These are phyloP conservation scores for Dryas iulia DNA, from an alignment of 1,140 invertebrate genomes.

Conservation along the genomic window DNA sequence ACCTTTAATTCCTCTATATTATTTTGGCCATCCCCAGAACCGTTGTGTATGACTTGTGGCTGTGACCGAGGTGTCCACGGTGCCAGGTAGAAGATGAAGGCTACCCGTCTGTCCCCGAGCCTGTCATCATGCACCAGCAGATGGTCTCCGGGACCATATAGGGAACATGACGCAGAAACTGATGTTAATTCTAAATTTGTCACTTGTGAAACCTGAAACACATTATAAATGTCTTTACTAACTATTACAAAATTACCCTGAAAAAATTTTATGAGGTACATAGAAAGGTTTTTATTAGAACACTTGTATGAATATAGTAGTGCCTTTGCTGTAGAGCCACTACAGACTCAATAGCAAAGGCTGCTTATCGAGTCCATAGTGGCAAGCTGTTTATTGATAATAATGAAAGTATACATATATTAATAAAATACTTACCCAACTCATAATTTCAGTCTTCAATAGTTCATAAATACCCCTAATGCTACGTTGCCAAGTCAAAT, in stretches of 20 bases:
- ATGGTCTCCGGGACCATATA: conserved; percentile 86
- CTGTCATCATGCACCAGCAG: conserved; percentile 88
- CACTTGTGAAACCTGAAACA: conserved; percentile 78
- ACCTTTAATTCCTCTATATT: neutral
- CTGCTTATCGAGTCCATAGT: too few species aligned
- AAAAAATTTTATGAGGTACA: too few species aligned
- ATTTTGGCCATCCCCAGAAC: conserved; percentile 28
- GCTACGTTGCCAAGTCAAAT: conserved; percentile 78
- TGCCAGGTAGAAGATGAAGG: conserved; percentile 86
- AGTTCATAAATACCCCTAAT: conserved; percentile 80
- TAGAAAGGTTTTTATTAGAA: too few species aligned
- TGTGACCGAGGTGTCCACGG: conserved; percentile 64
- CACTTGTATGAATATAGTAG: too few species aligned
- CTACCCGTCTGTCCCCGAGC: conserved; percentile 85
- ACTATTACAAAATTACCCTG: too few species aligned
- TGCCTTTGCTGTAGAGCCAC: too few species aligned
- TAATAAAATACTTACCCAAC: conserved; percentile 71
- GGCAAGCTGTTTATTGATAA: too few species aligned
- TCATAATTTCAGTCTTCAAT: conserved; percentile 81
- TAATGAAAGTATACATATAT: too few species aligned
- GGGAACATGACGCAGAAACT: conserved; percentile 86
- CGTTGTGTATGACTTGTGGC: conserved; percentile 38
- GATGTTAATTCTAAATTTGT: conserved; percentile 82
- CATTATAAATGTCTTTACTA: neutral
- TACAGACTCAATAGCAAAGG: neutral